Evolutionary conservation across 1,140 invertebrate genomes (phyloP).

Genomic region (Conus betulinus): DNA sequence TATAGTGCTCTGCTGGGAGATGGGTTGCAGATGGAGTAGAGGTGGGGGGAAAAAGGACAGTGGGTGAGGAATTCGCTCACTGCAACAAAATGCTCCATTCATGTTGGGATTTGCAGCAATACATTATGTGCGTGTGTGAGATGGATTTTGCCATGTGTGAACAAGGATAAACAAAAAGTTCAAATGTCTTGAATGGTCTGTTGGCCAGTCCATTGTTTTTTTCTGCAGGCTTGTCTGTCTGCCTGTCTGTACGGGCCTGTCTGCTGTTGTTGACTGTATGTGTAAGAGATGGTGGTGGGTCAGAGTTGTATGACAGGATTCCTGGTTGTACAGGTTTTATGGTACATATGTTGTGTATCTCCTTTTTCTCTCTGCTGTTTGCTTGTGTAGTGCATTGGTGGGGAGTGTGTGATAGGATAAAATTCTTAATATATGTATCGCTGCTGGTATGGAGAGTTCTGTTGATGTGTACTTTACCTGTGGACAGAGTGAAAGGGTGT

Average conservation of each 20-base stretch:
- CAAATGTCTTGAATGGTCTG: no score
- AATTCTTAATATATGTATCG: no score
- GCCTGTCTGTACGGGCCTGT: background rate
- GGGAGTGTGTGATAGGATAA: no score
- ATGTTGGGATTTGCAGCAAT: slow-evolving; percentile 6
- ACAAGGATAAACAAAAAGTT: no score
- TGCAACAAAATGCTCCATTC: background rate
- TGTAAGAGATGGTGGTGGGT: background rate
- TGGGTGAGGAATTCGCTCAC: background rate
- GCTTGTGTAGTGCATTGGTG: no score
- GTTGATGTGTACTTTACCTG: no score
- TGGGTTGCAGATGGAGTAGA: background rate
- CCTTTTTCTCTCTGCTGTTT: no score
- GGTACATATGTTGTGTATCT: background rate
- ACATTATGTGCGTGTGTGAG: background rate
- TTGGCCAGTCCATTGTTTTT: no score
- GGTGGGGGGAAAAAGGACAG: background rate
- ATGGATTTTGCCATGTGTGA: no score
- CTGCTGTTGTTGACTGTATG: background rate
- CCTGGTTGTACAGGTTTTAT: background rate
- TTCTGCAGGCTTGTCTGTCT: background rate
- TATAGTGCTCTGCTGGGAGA: background rate
- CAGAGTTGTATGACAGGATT: background rate
- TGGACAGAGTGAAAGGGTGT: no score
- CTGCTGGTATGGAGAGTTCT: no score